Base-by-base conservation (phyloP, 2,113 vertebrate species). In the Geococcyx californianus region DNA sequence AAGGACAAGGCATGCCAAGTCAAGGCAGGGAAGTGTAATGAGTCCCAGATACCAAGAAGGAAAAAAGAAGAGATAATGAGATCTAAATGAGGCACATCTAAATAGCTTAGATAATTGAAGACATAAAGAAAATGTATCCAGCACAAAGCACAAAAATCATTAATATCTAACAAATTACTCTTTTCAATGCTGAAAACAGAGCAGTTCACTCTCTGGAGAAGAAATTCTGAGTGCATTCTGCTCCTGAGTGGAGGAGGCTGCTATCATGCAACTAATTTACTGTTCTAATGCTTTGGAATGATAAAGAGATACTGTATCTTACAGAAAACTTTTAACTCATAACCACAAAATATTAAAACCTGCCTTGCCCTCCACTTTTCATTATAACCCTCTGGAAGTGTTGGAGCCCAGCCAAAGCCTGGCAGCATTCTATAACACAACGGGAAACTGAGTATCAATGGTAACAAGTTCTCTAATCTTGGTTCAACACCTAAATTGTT, bases 61-160 rank as follows among this genome's bases (percentile, higher is more conserved):
- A 49, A 23, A 47, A 49, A 64, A 73, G 5, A 7, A 47, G 47
- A 76, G 45, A 16, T 49, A 63, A 83, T 59, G 40, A 90, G 34
- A 90, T 52, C 72, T 83, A 92, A 92, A 87, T 66, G 77, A 93
- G 83, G 73, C 77, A 87, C 34, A 92, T 52, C 77, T 91, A 87
- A 83, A 87, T 66, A 87, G 62, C 81, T 92, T 29, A 26, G 67
- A 56, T 87, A 92, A 87, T 28, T 75, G 62, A 89, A 94, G 82
- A 31, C 44, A 78, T 68, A 72, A 91, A 90, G 70, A 56, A 67
- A 29, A 60, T 7, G 42, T 36, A 69, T 45, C 52, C 60, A 89
- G 40, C 70, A 64, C 33, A 59, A 44, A 83, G 59, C 49, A 86
- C 28, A 51, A 73, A 91, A 77, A 75, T 26, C 45, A 79, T 69